Conservation (phyloP, 2,113 vertebrate species). For the Rhea americana region DNA sequence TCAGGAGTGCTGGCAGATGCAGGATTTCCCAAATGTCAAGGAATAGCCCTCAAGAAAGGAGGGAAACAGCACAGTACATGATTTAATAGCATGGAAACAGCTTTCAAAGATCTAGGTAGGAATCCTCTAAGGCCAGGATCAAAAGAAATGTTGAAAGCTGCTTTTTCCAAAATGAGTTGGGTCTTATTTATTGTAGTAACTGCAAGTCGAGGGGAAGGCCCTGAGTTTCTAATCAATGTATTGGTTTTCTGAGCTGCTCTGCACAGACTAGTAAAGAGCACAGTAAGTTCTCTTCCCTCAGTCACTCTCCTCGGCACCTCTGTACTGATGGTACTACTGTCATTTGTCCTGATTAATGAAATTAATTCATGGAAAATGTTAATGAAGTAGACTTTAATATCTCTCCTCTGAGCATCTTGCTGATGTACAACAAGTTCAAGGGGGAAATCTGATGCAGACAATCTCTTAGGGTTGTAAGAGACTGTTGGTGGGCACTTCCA, state of each 20-base stretch:
- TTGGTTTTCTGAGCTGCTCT: background rate
- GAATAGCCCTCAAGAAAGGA: background rate
- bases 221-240: background rate
- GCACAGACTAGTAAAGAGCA: background rate
- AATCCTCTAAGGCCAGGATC: background rate
- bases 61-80: background rate
- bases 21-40: background rate
- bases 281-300: rapidly evolving
- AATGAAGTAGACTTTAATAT: background rate
- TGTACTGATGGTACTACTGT: background rate
- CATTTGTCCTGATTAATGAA: background rate
- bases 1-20: rapidly evolving
- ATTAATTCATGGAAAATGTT: background rate
- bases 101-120: background rate
- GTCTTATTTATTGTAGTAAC: background rate
- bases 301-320: background rate
- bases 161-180: background rate
- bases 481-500: background rate
- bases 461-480: background rate
- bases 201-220: background rate
- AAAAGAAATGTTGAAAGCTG: background rate
- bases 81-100: rapidly evolving
- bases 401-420: background rate
- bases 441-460: background rate
- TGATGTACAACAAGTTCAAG: background rate